Evolutionary conservation across 2,888 invertebrate species (phyloP).

Genomic region (Caenorhabditis imperialis): DNA sequence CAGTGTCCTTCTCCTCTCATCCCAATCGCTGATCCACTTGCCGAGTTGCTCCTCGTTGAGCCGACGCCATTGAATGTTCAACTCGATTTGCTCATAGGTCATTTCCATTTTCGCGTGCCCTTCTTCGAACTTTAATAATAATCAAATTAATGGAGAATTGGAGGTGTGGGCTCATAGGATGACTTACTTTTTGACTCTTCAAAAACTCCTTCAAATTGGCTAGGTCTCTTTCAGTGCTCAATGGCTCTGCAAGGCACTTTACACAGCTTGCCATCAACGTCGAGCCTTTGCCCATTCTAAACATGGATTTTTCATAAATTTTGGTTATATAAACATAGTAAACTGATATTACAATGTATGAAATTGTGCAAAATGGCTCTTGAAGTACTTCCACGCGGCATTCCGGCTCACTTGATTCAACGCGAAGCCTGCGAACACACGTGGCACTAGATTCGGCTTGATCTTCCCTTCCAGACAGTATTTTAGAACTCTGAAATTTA

Average conservation of each 20-base stretch:
- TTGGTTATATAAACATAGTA: too few species aligned
- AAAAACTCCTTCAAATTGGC: slow-evolving; percentile 61
- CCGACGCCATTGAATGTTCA: slow-evolving; percentile 72
- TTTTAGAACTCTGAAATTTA: slow-evolving; percentile 54
- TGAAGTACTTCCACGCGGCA: slow-evolving; percentile 66
- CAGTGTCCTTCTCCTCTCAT: slow-evolving; percentile 47
- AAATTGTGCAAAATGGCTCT: slow-evolving; percentile 58
- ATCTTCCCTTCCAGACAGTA: slow-evolving; percentile 63
- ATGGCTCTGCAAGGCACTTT: slow-evolving; percentile 61
- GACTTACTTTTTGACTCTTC: slow-evolving; percentile 80
- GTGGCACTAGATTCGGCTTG: slow-evolving; percentile 62
- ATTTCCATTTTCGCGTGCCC: slow-evolving; percentile 61
- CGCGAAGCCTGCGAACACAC: slow-evolving; percentile 53
- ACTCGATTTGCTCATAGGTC: slow-evolving; percentile 65
- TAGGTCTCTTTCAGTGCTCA: slow-evolving; percentile 65
- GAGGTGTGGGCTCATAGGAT: too few species aligned
- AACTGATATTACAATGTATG: slow-evolving; percentile 54
- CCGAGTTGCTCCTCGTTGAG: slow-evolving; percentile 66
- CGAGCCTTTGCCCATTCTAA: slow-evolving; percentile 64
- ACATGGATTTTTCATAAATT: slow-evolving; percentile 9
- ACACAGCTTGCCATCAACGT: slow-evolving; percentile 57
- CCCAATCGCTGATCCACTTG: slow-evolving; percentile 58
- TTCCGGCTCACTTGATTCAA: slow-evolving; percentile 51
- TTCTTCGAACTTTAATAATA: slow-evolving; percentile 53
- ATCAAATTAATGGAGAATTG: too few species aligned